Base-by-base conservation (phyloP, 2,113 vertebrate genomes). In the Columba janthina region DNA sequence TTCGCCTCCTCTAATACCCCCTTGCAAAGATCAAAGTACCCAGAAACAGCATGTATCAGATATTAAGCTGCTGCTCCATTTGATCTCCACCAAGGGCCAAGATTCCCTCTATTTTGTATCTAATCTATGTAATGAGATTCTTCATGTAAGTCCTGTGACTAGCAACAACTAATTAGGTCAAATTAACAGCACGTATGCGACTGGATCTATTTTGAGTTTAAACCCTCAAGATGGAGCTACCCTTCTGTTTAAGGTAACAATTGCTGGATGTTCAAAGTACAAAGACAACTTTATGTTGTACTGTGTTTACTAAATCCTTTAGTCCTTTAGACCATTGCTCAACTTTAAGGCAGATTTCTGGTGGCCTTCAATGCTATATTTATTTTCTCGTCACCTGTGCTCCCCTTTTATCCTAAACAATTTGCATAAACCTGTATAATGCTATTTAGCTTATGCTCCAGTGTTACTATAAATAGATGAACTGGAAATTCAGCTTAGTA, bases 401-500 rank as follows among this genome's bases (percentile, higher is more conserved):
- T 90, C 46, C 51, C 32, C 54, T 91, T 90, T 86, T 92, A 81
- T 85, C 61, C 71, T 74, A 82, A 90, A 76, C 32, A 80, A 97
- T 97, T 97, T 97, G 83, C 93, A 95, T 96, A 97, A 98, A 75
- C 87, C 86, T 85, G 57, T 53, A 81, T 96, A 97, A 97, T 96
- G 57, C 96, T 95, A 89, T 80, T 97, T 96, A 95, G 85, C 85
- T 92, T 96, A 90, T 93, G 84, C 44, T 48, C 66, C 56, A n/a
- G 76, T 75, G 88, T 38, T 90, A 17, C 96, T 97, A 97, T 96
- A 95, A 96, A 97, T 97, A 97, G 94, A 83, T 78, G 84, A 83
- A 93, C 87, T 86, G 87, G 74, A 94, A 88, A 84, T 96, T 67
- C 89, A 89, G 94, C 94, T 97, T 95, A 96, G 89, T 54, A 60